These are phyloP conservation scores for Cosmorhoe ocellata DNA, from an alignment of 2,888 invertebrate species.

Conservation along the genomic window DNA sequence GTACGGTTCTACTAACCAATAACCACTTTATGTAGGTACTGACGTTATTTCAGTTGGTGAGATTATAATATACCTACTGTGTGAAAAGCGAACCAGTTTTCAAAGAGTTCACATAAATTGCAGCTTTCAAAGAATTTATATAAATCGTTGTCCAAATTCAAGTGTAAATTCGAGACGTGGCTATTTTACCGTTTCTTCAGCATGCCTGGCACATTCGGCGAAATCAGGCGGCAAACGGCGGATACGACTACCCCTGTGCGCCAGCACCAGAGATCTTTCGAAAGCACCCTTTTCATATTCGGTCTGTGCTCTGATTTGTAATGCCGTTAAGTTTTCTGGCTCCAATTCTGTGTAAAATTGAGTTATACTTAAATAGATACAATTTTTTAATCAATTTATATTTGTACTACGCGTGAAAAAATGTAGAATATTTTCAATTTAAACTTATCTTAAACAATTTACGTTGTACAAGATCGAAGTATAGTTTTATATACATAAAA, in stretches of 20 bases:
- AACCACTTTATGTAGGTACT: too few species aligned
- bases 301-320: slow-evolving; percentile 68
- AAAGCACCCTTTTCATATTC: slow-evolving; percentile 73
- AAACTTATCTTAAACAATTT: too few species aligned
- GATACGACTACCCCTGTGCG: slow-evolving; percentile 56
- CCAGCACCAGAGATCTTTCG: slow-evolving; percentile 63
- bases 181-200: slow-evolving; percentile 66
- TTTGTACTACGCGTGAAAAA: too few species aligned
- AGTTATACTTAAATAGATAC: too few species aligned
- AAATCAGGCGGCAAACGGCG: slow-evolving; percentile 63
- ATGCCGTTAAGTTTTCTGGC: slow-evolving; percentile 64
- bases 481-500: too few species aligned
- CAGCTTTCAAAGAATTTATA: not conserved
- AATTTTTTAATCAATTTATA: too few species aligned
- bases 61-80: not conserved
- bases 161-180: slow-evolving; percentile 20
- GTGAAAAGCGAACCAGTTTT: slow-evolving; percentile 4
- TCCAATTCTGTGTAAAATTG: slow-evolving; percentile 55
- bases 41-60: too few species aligned
- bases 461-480: too few species aligned
- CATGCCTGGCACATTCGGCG: slow-evolving; percentile 65
- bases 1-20: too few species aligned
- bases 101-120: slow-evolving; percentile 2
- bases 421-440: too few species aligned
- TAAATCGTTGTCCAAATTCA: slow-evolving; percentile 16